Percentiles rank a stretch among this genome's conserved stretches.
Conservation (phyloP, 2,797 vertebrate species). For the Antennarius maculatus region DNA sequence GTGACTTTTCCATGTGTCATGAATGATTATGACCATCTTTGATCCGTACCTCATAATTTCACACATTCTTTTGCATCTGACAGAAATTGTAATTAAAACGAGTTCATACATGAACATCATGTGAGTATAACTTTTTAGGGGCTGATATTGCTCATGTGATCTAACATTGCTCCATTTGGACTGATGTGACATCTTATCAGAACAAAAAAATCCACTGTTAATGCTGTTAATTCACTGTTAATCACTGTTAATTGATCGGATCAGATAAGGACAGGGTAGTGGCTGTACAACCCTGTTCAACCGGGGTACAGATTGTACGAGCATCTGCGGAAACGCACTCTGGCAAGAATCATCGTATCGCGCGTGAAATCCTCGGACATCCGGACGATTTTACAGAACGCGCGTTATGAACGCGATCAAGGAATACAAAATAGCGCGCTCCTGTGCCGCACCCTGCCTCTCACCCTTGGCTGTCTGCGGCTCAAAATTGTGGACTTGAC, state of each 20-base stretch:
- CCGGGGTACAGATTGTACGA: background rate
- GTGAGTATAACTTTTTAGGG: background rate
- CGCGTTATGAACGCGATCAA: too few species aligned
- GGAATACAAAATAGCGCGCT: background rate
- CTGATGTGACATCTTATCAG: background rate
- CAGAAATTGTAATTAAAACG: background rate
- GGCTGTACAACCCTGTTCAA: background rate
- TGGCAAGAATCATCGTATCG: background rate
- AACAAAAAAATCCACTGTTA: too few species aligned
- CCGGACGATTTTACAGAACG: background rate
- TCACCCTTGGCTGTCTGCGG: conserved; percentile 43
- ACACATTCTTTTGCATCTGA: background rate
- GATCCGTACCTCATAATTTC: background rate
- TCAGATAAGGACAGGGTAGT: background rate
- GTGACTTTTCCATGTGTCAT: background rate
- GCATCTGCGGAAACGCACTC: conserved; percentile 10
- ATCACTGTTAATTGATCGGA: background rate
- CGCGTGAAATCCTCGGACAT: background rate
- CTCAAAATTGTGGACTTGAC: conserved; percentile 74
- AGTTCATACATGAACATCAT: background rate
- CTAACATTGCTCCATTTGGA: background rate
- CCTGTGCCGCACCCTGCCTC: conserved; percentile 34
- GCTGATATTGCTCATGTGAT: background rate
- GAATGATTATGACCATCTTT: background rate
- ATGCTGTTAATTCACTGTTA: too few species aligned